Evolutionary conservation across 2,888 invertebrate species (phyloP).

Genomic region (Tiliacea aurago): DNA sequence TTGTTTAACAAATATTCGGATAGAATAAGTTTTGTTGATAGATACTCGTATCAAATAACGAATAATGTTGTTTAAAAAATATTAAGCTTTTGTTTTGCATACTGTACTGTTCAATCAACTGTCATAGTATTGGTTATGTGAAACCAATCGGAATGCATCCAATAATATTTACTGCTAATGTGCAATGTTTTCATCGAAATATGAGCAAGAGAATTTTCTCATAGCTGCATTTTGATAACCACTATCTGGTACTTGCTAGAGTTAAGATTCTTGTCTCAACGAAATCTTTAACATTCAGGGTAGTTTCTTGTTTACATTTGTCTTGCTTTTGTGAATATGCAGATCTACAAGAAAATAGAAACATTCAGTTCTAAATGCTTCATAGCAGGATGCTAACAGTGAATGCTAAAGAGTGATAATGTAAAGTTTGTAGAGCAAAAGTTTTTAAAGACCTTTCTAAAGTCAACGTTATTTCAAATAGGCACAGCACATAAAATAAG

Average conservation of each 20-base stretch:
- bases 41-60: neutral
- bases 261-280: too few relatives aligned
- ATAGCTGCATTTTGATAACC: neutral
- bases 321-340: neutral
- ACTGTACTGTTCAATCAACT: constrained; percentile 24
- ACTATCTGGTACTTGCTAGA: neutral
- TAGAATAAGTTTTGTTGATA: neutral
- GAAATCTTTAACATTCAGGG: neutral
- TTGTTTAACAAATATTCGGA: neutral
- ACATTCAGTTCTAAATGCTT: neutral
- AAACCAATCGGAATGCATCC: constrained; percentile 25
- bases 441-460: too few relatives aligned
- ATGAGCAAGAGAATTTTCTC: neutral
- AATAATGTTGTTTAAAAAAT: constrained; percentile 9
- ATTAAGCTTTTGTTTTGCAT: constrained; percentile 12
- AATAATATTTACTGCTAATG: constrained; percentile 15
- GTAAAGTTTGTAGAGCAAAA: too few relatives aligned
- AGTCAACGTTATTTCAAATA: too few relatives aligned
- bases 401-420: neutral
- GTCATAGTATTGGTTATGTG: constrained; percentile 12
- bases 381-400: neutral
- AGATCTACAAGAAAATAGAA: neutral
- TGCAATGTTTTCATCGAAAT: neutral
- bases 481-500: too few relatives aligned
- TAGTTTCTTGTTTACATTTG: neutral